Evolutionary conservation across 2,797 vertebrate genomes (phyloP), one percentile per base, ranked within the genome.

Genomic region (Botia kubotai): DNA sequence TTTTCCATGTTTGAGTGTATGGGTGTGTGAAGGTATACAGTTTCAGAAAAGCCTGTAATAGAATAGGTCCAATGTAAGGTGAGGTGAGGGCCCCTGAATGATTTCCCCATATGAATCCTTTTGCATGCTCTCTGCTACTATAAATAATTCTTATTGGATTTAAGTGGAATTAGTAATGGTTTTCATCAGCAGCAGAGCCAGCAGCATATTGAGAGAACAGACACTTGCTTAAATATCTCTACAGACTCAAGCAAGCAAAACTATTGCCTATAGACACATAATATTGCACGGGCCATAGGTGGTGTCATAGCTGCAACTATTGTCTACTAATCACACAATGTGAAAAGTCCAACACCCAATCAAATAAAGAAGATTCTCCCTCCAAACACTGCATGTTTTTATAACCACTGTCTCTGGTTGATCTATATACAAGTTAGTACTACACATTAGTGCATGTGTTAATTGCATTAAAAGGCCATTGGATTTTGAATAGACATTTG

Each of bases 101-200:
- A 76, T 87, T 90, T 88, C 91, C 89, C 90, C 85, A 90, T 87
- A 88, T 87, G 86, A 92, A 90, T 87, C 86, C 70, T 77, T 82
- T 84, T 36, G 72, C 83, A 39, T 85, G 87, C 86, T 86, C 75
- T 81, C 70, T 58, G 29, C 14, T 75, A 81, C 87, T 92, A 92
- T 91, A 91, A 93, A 94, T 93, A 94, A 68, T 82, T 80, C 92
- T 92, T 90, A 91, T 91, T 87, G 86, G 88, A 85, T 92, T 92
- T 91, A 90, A 90, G 82, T 77, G 85, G 87, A 92, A 92, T 92
- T 90, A 89, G 88, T 85, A 77, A 77, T 84, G 86, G 89, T 81
- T 76, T 86, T 84, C 76, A 83, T 79, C 19, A 67, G 90, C 87
- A 90, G 87, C 87, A 87, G 69, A 67, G 79, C 72, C 63, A 50